Base-by-base conservation (phyloP, 2,113 vertebrate genomes). In the Hemibagrus wyckioides region DNA sequence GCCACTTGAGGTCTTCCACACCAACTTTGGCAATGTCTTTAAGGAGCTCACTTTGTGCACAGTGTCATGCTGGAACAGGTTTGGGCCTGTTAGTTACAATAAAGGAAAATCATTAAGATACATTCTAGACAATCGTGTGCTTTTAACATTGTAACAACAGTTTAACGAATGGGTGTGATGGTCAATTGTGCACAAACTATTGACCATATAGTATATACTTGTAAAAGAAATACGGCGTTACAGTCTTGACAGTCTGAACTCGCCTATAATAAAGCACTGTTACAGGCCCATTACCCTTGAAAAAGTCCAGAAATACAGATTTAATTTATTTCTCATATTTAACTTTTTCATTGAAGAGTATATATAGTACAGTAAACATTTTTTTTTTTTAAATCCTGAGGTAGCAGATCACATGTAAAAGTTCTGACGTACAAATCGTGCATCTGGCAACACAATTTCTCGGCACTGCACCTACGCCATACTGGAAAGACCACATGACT, bases 371-470 rank as follows among this genome's bases (percentile, higher is more conserved):
- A 67, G 30, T 4, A 67, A 67, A 1, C 30, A 4, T 33, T 6
- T 33, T 30, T 65, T 10, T n/a, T 65, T 48, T 44, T 44, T 44
- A 44, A 48, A 48, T 5, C 44, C 44, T 4, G 44, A 5, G 44
- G 44, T 48, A 48, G 44, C 44, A 48, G 30, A 33, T 14, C n/a
- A 21, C 23, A 41, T 7, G 19, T 48, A 76, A 15, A 17, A 17
- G 0, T 3, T 54, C 23, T 50, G 8, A 17, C 0, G 1, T 0
- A 41, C 28, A 59, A n/a, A 4, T 11, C 4, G 11, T 28, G 33
- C 54, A 56, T 7, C 54, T 81, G 79, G 79, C 79, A 81, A 81
- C 79, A 25, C 79, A 81, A 59, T 28, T 81, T 36, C 79, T 59
- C 79, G 21, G 77, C 54, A 81, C 13, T 5, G 23, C 54, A 59